Base-by-base conservation (phyloP, 2,113 vertebrate species). In the Neogobius melanostomus region DNA sequence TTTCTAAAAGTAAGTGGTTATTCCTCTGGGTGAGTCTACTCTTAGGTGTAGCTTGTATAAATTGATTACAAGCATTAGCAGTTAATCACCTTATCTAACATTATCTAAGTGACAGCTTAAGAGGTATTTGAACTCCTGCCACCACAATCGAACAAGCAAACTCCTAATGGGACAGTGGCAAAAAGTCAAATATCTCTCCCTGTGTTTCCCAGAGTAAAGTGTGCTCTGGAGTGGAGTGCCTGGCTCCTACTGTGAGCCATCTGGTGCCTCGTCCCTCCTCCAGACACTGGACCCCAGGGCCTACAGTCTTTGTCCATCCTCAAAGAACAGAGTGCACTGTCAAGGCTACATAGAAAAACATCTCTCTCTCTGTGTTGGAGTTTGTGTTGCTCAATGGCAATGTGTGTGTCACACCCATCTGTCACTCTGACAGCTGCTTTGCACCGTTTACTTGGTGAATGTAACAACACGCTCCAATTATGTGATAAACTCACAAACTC, bases 331-430 rank as follows among this genome's bases (percentile, higher is more conserved):
- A 80, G 68, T 9, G 10, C 56, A 69, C 54, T 64, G 72, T 77
- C 36, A 75, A 69, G 76, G 54, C 28, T 46, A 45, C 52, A 63
- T 66, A 78, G 65, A 86, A 2, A 72, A 78, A 43, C 52, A 62
- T 76, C 64, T 72, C 63, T 54, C 56, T 71, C 66, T 84, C 73
- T 80, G 74, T 82, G 68, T 81, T 62, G 75, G 74, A 68, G 68
- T 49, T 62, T 42, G 75, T 81, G 59, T 74, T 51, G 21, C 49
- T 81, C 64, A 68, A 66, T 76, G 64, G 42, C 61, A 53, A 69
- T 44, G 72, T 77, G 76, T 73, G 72, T 87, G 76, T 80, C 82
- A 88, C 64, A 16, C 80, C 82, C 81, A 85, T 88, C 84, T 82
- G 85, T 81, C 82, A 45, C 15, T 64, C 52, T 64, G 81, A 82